Conservation (phyloP, 2,797 vertebrate genomes). For the Amblyraja radiata region DNA sequence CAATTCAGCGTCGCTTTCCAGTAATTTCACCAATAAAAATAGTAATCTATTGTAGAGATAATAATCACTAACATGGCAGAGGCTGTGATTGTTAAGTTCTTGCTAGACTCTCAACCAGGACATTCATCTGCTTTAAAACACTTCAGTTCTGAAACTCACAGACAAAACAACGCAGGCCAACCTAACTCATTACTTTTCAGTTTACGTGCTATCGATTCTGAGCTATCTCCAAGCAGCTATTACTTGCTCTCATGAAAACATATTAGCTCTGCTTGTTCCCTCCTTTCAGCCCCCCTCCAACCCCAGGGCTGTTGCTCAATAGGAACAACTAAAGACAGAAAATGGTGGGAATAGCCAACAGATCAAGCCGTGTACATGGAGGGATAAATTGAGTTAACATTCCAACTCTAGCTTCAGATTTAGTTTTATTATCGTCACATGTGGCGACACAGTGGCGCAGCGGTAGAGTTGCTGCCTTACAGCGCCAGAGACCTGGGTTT, state of each 20-base stretch:
- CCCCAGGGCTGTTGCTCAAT: not conserved
- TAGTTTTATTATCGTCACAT: too few species aligned
- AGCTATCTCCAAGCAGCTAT: not conserved
- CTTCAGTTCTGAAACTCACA: slow-evolving; percentile 16
- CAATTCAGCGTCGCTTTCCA: not conserved
- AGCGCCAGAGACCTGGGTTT: too few species aligned
- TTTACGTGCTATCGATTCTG: not conserved
- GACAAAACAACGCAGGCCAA: not conserved
- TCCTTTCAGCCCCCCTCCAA: not conserved
- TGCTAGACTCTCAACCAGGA: not conserved
- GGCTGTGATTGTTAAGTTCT: not conserved
- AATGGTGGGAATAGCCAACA: too few species aligned
- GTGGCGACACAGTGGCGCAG: too few species aligned
- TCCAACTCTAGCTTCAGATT: too few species aligned
- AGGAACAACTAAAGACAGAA: too few species aligned
- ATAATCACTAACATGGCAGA: not conserved
- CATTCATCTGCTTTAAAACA: not conserved
- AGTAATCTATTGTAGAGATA: not conserved
- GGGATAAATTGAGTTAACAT: too few species aligned
- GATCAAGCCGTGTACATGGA: too few species aligned
- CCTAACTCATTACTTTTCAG: not conserved
- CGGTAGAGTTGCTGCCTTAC: too few species aligned
- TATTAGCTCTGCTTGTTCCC: not conserved
- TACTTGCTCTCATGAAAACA: not conserved
- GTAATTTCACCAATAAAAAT: slow-evolving; percentile 15